These are phyloP conservation scores for Australoheros scitulus DNA, from an alignment of 2,113 vertebrate genomes.

Conservation along the genomic window DNA sequence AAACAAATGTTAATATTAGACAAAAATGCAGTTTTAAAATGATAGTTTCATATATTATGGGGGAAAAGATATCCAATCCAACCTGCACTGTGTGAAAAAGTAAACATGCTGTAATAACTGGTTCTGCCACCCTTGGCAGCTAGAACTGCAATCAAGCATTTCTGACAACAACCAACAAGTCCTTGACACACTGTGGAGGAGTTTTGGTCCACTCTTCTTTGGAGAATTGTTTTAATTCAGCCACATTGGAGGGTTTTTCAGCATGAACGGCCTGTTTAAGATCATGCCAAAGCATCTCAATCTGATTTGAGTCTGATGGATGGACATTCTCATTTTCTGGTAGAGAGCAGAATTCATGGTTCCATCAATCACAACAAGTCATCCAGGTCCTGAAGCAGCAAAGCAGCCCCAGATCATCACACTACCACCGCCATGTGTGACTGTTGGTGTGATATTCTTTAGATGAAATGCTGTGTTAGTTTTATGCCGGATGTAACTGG, in stretches of 20 bases:
- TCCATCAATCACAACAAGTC: not conserved
- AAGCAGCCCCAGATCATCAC: not conserved
- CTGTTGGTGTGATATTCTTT: not conserved
- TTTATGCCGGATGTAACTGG: too few relatives aligned
- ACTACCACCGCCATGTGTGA: not conserved
- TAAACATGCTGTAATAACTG: not conserved
- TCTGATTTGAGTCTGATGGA: not conserved
- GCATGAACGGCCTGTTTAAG: too few relatives aligned
- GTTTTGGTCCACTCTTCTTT: not conserved
- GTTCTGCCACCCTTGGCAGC: not conserved
- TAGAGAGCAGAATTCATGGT: not conserved
- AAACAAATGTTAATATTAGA: not conserved
- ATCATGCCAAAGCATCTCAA: not conserved
- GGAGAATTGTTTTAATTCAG: not conserved
- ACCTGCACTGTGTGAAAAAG: not conserved
- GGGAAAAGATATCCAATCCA: not conserved
- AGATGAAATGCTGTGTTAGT: too few relatives aligned
- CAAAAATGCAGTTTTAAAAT: not conserved
- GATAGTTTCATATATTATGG: not conserved
- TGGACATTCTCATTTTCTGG: not conserved
- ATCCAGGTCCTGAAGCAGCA: not conserved
- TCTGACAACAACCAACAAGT: not conserved
- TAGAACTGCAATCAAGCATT: not conserved
- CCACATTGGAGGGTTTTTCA: not conserved
- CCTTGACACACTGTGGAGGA: not conserved